Conservation (phyloP, 2,888 invertebrate species). For the Harpalus rubripes region DNA sequence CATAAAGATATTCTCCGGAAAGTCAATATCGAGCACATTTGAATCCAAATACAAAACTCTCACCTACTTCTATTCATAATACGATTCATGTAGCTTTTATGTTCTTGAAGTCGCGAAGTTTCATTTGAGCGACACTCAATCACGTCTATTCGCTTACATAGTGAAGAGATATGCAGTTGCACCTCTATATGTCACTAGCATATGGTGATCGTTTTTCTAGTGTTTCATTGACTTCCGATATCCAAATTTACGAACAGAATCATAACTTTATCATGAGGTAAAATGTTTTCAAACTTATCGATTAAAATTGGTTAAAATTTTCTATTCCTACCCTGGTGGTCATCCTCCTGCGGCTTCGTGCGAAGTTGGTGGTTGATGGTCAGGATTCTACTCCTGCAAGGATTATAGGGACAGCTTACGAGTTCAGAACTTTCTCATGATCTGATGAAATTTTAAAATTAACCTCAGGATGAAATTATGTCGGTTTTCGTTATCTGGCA, state of each 20-base stretch:
- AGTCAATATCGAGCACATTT: background rate
- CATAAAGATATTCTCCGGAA: background rate
- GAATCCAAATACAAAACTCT: background rate
- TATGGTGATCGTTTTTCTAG: background rate
- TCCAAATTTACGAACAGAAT: no score
- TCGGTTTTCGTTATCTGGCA: conserved; percentile 29
- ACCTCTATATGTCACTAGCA: background rate
- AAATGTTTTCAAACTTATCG: background rate
- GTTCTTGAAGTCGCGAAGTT: background rate
- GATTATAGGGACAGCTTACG: conserved; percentile 31
- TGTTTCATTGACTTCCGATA: background rate
- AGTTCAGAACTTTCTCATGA: conserved; percentile 53
- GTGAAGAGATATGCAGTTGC: background rate
- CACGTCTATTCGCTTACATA: background rate
- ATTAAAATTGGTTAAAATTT: background rate
- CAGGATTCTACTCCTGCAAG: conserved; percentile 17
- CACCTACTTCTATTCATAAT: background rate
- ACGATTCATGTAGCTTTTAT: background rate
- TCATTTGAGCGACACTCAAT: background rate
- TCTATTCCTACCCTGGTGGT: background rate
- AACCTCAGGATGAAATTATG: conserved; percentile 55
- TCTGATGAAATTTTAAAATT: conserved; percentile 63
- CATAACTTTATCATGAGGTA: no score
- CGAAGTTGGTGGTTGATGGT: conserved; percentile 18
- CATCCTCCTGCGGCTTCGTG: background rate